Evolutionary conservation across 2,797 vertebrate genomes (phyloP).

Genomic region (Salmo trutta): DNA sequence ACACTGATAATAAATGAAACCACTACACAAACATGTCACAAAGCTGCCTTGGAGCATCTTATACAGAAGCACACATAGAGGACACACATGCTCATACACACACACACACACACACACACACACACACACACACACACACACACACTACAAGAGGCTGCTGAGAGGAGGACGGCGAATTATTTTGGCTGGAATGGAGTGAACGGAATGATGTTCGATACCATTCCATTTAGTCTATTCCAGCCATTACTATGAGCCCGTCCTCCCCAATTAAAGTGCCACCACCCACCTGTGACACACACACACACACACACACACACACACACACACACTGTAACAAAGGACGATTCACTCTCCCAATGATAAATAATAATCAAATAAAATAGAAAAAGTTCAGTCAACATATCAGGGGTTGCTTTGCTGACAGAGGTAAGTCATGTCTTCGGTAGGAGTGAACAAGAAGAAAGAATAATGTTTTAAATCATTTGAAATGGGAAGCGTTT

Average conservation of each 20-base stretch:
- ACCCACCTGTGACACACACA: not conserved
- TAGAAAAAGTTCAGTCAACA: constrained; percentile 51
- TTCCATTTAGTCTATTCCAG: too few relatives aligned
- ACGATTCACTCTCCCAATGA: constrained; percentile 27
- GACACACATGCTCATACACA: not conserved
- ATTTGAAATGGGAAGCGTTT: not conserved
- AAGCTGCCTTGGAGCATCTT: constrained; percentile 45
- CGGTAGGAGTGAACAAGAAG: constrained; percentile 56
- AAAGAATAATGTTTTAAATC: constrained; percentile 17
- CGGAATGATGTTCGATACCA: too few relatives aligned
- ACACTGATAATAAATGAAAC: constrained; percentile 26
- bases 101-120: too few relatives aligned
- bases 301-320: constrained; percentile 15
- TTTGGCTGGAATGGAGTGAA: too few relatives aligned
- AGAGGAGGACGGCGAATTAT: too few relatives aligned
- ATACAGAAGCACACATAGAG: constrained; percentile 11
- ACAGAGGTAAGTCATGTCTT: constrained; percentile 49
- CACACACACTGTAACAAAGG: constrained; percentile 23
- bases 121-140: too few relatives aligned
- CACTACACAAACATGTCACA: constrained; percentile 43
- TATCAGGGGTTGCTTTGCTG: constrained; percentile 14
- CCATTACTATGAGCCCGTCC: too few relatives aligned
- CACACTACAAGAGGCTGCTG: too few relatives aligned
- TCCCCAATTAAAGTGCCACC: too few relatives aligned
- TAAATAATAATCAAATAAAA: constrained; percentile 62